Base-by-base conservation (phyloP, 64 coral and sea anemone species). In the Montipora foliosa region DNA sequence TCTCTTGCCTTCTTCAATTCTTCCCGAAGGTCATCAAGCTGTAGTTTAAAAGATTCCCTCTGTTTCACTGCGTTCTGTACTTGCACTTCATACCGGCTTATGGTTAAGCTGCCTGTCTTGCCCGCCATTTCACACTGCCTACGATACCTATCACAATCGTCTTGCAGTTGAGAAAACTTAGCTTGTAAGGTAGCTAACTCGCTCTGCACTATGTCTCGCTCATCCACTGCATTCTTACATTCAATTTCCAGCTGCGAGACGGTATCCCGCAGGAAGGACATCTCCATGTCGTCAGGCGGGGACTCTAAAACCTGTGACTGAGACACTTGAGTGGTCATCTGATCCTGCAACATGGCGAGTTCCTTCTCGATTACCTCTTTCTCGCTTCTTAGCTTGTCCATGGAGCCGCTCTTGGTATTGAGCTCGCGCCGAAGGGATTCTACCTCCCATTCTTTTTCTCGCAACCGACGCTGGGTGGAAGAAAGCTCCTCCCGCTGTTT, bases 11-110 rank as follows among this genome's bases (percentile, higher is more conserved):
- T 74, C 76, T 90, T 89, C 5, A 94, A 79, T 51, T 94, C 93
- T 24, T 89, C 79, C 6, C 87, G 66, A 49, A 94, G 83, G 49
- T 94, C 83, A n/a, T 94, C 78, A 12, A 88, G 77, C 46, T 94
- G 93, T 49, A 75, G 87, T 53, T 84, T 83, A 15, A 94, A 84
- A 81, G 83, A 87, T 24, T 94, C 93, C 45, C 93, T 94, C 72
- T 94, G 85, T 66, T 94, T 94, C 14, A 61, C 74, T 12, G 51
- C 67, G 44, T 74, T 90, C 81, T 94, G 93, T 17, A 94, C 77
- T 76, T 93, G 87, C 79, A 92, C 75, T 79, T 97, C 96, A 46
- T 97, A 97, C 61, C 94, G 91, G 45, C 93, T 89, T 16, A 97
- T 61, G 44, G 88, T 95, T 29, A 94, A 66, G 53, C 58, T 97